A percentile compares a stretch with the other conserved stretches of the same genome.
Conservation (phyloP, 2,113 vertebrate species). For the Eleginops maclovinus region DNA sequence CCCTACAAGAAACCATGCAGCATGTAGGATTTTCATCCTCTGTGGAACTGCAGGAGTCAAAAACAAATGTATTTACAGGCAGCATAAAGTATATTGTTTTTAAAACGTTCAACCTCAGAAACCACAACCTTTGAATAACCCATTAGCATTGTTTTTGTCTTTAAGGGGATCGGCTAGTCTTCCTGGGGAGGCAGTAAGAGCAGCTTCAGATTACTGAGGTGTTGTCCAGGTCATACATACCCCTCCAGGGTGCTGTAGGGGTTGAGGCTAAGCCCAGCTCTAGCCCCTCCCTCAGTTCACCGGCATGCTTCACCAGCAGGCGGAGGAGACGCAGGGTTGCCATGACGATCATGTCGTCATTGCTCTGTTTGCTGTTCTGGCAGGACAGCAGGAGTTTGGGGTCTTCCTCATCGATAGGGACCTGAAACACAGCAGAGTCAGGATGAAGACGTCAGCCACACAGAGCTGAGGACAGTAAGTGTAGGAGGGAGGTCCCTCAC, state of each 20-base stretch:
- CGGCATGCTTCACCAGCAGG: slow-evolving; percentile 95
- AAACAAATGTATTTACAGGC: too few species aligned
- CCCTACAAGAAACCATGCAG: too few species aligned
- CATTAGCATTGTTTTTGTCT: too few species aligned
- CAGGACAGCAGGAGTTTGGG: slow-evolving; percentile 87
- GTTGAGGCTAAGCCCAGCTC: slow-evolving; percentile 96
- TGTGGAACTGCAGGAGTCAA: too few species aligned
- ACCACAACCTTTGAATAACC: too few species aligned
- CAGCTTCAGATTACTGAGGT: too few species aligned
- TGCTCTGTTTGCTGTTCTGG: slow-evolving; percentile 92
- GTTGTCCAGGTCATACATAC: slow-evolving; percentile 67
- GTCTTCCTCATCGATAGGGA: slow-evolving; percentile 92
- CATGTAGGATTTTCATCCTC: too few species aligned
- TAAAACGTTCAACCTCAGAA: too few species aligned
- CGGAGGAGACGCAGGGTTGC: slow-evolving; percentile 93
- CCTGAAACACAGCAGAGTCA: slow-evolving; percentile 71
- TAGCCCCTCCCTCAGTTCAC: slow-evolving; percentile 94
- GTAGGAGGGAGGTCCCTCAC: slow-evolving; percentile 62
- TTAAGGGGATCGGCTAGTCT: too few species aligned
- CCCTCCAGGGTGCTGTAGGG: slow-evolving; percentile 97
- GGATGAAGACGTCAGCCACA: neutral
- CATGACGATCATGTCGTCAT: slow-evolving; percentile 98
- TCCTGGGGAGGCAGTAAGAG: too few species aligned
- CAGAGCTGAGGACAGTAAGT: neutral
- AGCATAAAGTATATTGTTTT: too few species aligned